These are phyloP conservation scores for Oceanites oceanicus DNA, from an alignment of 2,113 vertebrate species.

Conservation along the genomic window DNA sequence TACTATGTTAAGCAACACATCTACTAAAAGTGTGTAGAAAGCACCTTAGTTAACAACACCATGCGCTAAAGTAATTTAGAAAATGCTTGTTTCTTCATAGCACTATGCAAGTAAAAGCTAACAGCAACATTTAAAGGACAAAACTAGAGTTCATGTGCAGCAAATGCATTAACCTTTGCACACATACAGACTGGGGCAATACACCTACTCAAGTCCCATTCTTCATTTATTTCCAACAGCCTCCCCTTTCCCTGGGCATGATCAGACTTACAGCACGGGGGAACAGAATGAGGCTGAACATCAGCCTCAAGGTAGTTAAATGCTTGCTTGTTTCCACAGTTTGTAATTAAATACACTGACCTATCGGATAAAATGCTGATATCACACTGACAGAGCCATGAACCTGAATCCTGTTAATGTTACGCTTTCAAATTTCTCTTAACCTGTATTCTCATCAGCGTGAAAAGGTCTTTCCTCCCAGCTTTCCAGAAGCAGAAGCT, in stretches of 20 bases:
- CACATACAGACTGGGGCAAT: neutral
- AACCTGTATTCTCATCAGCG: neutral
- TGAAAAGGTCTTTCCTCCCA: neutral
- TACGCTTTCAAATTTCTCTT: neutral
- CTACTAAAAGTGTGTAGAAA: neutral
- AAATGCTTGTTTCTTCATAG: neutral
- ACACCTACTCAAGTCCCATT: neutral
- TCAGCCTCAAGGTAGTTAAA: neutral
- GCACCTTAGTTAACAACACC: neutral
- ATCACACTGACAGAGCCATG: neutral
- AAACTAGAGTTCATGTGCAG: neutral
- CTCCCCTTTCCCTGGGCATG: neutral
- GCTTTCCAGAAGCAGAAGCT: neutral
- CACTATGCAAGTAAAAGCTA: neutral
- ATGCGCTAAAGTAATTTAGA: neutral
- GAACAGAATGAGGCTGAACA: neutral
- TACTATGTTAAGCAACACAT: neutral
- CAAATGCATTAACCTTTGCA: neutral
- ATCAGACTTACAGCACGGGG: neutral
- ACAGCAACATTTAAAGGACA: neutral
- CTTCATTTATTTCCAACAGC: neutral
- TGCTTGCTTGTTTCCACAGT: neutral
- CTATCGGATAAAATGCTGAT: neutral
- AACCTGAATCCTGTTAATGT: slow-evolving; percentile 22
- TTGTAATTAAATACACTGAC: slow-evolving; percentile 15